Conservation (phyloP, 2,113 vertebrate genomes). For the Xenopus tropicalis region DNA sequence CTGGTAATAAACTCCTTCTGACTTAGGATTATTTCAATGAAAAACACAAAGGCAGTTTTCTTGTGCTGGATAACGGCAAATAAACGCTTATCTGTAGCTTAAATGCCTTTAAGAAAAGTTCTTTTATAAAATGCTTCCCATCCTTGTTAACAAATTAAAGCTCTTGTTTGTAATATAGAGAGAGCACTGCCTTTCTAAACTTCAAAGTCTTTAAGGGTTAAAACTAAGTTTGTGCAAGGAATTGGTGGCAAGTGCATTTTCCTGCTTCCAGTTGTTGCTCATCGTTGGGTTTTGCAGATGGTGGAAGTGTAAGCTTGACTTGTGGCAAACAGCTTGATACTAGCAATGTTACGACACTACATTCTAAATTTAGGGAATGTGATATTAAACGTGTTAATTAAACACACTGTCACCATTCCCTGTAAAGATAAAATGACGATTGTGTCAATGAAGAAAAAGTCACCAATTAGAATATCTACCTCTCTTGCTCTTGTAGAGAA, state of each 20-base stretch:
- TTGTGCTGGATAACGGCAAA: no score
- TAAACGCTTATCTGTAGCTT: no score
- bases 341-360: not conserved
- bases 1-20: no score
- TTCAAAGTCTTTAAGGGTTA: not conserved
- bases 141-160: not conserved
- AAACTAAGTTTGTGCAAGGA: not conserved
- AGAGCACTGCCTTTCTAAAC: not conserved
- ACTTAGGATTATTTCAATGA: no score
- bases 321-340: not conserved
- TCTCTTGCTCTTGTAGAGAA: not conserved
- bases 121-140: no score
- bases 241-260: not conserved
- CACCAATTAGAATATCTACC: not conserved
- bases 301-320: not conserved
- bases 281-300: not conserved
- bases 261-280: not conserved
- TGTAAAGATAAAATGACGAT: not conserved
- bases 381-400: conserved; percentile 19
- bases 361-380: not conserved
- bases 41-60: no score
- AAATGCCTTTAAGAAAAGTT: no score
- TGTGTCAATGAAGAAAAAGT: no score
- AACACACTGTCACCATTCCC: not conserved
- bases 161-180: conserved; percentile 6